phyloP scores from a whole-genome alignment of 2,797 vertebrate genomes.

The Fistularia tabacaria region DNA sequence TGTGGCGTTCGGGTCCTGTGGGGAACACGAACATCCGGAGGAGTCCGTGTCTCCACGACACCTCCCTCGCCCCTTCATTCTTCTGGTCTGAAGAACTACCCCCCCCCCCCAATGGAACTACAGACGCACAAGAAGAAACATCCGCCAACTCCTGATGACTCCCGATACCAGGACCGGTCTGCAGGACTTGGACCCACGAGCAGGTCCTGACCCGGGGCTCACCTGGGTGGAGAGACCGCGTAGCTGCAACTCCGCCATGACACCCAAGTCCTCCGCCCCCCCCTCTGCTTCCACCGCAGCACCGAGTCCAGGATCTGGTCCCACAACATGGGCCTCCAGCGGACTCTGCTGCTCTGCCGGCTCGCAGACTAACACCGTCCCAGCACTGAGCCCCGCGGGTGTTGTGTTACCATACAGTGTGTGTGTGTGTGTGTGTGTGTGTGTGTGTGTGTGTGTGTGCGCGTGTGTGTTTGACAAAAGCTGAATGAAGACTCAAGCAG shows the following conservation, averaged over 20 bases:
- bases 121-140: not conserved
- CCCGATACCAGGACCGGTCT: no score
- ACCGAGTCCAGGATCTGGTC: conserved; percentile 67
- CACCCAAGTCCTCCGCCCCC: not conserved
- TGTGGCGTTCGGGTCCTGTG: not conserved
- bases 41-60: no score
- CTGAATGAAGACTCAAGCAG: not conserved
- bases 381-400: conserved; percentile 5
- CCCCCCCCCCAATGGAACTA: no score
- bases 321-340: conserved; percentile 60
- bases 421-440: conserved; percentile 3
- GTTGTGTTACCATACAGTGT: conserved; percentile 1
- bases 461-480: conserved; percentile 5
- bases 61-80: not conserved
- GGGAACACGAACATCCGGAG: not conserved
- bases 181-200: no score
- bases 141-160: not conserved
- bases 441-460: no score
- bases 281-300: conserved; percentile 36
- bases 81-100: not conserved
- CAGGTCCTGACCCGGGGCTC: not conserved
- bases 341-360: no score
- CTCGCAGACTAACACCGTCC: no score
- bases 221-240: conserved; percentile 31
- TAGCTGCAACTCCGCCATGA: conserved; percentile 38